Evolutionary conservation across 1,140 invertebrate genomes (phyloP).

Genomic region (Asobara japonica): DNA sequence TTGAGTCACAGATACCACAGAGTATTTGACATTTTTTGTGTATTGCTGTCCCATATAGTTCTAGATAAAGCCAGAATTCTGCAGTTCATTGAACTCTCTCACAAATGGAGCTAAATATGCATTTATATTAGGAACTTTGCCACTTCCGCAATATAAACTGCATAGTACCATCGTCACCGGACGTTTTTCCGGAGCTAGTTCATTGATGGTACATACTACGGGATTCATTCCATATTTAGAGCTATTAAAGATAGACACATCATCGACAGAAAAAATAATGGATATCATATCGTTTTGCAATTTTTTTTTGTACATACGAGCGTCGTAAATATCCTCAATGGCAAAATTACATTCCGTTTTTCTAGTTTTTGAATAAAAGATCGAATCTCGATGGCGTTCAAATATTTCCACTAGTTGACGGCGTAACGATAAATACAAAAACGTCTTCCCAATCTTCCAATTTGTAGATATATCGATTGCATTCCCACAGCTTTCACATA

Average conservation of each 20-base stretch:
- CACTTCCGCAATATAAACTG: not conserved
- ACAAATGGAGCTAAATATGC: conserved; percentile 24
- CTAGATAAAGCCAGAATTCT: conserved; percentile 6
- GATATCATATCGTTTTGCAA: not conserved
- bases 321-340: conserved; percentile 23
- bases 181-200: conserved; percentile 23
- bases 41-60: not conserved
- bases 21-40: conserved; percentile 18
- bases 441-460: not conserved
- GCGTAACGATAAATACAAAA: conserved; percentile 18
- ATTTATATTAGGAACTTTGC: conserved; percentile 21
- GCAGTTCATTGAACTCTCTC: not conserved
- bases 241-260: too few relatives aligned
- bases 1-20: conserved; percentile 22
- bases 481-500: not conserved
- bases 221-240: too few relatives aligned
- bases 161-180: conserved; percentile 8
- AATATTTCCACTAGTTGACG: conserved; percentile 20
- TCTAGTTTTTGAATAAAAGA: not conserved
- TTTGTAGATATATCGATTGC: not conserved
- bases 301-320: conserved; percentile 6
- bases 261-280: conserved; percentile 2
- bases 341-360: not conserved
- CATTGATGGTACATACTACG: conserved; percentile 33
- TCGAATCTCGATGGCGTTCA: not conserved